These are phyloP conservation scores for Pheucticus melanocephalus DNA, from an alignment of 2,113 vertebrate genomes.

Conservation along the genomic window DNA sequence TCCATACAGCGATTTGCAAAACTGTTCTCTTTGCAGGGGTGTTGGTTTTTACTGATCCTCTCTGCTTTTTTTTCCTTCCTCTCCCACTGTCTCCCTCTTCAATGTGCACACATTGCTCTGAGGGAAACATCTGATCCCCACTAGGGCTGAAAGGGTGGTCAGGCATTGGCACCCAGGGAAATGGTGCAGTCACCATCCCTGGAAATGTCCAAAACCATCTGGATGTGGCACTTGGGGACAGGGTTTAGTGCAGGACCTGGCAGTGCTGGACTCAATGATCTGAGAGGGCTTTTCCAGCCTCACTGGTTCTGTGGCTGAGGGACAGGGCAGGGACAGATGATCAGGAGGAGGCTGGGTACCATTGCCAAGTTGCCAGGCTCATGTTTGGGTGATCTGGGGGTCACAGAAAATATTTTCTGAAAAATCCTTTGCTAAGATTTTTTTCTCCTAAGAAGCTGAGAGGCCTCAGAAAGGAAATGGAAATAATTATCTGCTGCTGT, in stretches of 20 bases:
- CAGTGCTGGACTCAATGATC: neutral
- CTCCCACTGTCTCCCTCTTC: neutral
- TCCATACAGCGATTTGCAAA: rapidly evolving
- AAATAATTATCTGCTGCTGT: too few species aligned
- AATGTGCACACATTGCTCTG: rapidly evolving
- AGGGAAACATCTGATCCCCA: neutral
- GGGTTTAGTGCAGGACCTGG: neutral
- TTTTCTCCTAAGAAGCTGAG: too few species aligned
- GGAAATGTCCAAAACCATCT: neutral
- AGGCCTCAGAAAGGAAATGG: too few species aligned
- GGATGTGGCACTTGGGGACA: neutral
- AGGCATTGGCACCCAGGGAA: neutral
- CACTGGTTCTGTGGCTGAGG: neutral
- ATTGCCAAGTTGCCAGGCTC: neutral
- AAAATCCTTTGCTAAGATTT: too few species aligned
- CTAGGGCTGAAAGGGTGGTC: neutral
- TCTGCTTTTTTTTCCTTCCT: neutral
- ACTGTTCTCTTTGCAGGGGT: rapidly evolving
- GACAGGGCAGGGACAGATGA: neutral
- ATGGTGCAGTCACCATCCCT: neutral
- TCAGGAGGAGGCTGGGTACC: neutral
- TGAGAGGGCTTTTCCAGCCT: neutral
- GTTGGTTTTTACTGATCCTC: neutral
- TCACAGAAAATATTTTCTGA: too few species aligned
- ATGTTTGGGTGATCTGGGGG: neutral